Conservation (phyloP, 2,797 vertebrate genomes). For the Myotis findleyi region DNA sequence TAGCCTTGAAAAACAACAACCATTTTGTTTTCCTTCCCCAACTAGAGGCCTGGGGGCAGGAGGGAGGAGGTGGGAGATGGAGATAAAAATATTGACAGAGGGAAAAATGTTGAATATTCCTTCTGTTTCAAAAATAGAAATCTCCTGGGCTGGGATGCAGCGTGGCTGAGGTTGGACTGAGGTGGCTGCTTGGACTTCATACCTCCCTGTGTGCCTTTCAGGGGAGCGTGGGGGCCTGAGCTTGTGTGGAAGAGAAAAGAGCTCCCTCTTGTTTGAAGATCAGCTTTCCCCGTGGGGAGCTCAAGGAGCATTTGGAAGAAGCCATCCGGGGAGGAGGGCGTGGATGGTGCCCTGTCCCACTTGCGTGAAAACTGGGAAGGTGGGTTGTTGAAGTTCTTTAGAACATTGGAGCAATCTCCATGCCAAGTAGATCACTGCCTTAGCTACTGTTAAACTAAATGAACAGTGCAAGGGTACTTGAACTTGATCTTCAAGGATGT, state of each 20-base stretch:
- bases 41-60: background rate
- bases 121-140: conserved; percentile 64
- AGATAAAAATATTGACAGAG: conserved; percentile 61
- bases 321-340: background rate
- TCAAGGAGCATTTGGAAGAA: background rate
- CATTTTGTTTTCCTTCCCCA: background rate
- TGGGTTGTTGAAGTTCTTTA: background rate
- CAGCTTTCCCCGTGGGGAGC: background rate
- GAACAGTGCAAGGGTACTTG: background rate
- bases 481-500: background rate
- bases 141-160: background rate
- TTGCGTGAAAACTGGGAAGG: background rate
- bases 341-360: too few species aligned
- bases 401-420: background rate
- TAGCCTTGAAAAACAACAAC: conserved; percentile 25
- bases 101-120: conserved; percentile 9
- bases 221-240: too few species aligned
- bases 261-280: background rate
- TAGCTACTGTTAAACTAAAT: background rate
- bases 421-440: too few species aligned
- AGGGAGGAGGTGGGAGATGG: conserved; percentile 43
- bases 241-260: background rate
- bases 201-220: background rate
- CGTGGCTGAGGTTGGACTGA: background rate
- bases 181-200: background rate